Conservation (phyloP, 1,140 invertebrate species). For the Globodera ellingtonae region DNA sequence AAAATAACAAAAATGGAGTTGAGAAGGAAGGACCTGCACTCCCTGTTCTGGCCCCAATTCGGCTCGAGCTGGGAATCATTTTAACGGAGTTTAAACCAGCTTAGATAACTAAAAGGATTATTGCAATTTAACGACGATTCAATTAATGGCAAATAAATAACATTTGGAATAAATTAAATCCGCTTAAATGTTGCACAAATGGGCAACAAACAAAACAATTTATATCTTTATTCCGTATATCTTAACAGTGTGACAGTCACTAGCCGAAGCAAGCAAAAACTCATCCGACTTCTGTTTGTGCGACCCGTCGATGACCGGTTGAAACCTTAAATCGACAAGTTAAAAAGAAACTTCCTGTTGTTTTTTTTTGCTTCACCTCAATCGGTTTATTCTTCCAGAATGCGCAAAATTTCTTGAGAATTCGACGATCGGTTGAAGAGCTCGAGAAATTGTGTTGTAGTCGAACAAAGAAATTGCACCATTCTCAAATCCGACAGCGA, state of each 20-base stretch:
- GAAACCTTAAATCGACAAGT: no score
- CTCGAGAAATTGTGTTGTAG: not conserved
- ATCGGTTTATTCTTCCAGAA: no score
- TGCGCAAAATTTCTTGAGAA: no score
- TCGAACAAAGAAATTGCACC: not conserved
- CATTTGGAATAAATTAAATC: not conserved
- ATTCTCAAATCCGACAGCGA: not conserved
- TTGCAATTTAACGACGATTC: not conserved
- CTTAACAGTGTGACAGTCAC: not conserved
- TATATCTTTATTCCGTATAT: not conserved
- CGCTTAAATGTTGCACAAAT: not conserved
- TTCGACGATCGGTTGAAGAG: no score
- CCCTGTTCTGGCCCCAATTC: conserved; percentile 8
- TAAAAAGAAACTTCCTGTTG: not conserved
- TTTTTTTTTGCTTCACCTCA: not conserved
- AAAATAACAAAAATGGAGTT: not conserved
- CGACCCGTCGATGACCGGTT: no score
- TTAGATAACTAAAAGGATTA: not conserved
- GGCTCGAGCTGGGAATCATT: conserved; percentile 28
- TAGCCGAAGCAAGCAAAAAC: conserved; percentile 6
- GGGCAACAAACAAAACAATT: not conserved
- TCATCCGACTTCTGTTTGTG: not conserved
- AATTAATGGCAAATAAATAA: not conserved
- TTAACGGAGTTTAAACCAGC: not conserved
- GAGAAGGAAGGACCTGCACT: not conserved